Evolutionary conservation across 2,113 vertebrate species (phyloP).

Genomic region (Macroglossus sobrinus): DNA sequence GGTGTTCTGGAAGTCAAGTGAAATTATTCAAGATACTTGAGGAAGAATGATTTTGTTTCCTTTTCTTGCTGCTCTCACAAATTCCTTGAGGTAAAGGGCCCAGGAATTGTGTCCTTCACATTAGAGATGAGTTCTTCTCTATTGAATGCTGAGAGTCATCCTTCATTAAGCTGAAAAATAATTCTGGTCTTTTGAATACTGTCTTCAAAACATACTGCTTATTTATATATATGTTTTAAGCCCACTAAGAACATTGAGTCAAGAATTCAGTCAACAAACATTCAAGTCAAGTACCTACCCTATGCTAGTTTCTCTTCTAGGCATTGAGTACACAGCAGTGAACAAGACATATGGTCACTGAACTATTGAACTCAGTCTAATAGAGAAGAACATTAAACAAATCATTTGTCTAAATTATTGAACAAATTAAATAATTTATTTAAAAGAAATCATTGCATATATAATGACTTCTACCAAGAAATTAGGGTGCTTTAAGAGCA

Average conservation of each 20-base stretch:
- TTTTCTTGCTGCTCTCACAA: background rate
- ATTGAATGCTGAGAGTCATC: background rate
- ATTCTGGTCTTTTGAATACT: background rate
- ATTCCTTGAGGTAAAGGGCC: background rate
- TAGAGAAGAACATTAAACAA: conserved; percentile 31
- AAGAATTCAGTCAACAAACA: background rate
- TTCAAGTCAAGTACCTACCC: background rate
- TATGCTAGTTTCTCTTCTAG: background rate
- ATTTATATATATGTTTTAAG: background rate
- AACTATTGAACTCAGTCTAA: background rate
- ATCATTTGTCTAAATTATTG: background rate
- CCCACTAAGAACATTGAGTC: background rate
- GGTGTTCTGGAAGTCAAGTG: background rate
- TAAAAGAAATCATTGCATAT: background rate
- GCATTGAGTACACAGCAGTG: background rate
- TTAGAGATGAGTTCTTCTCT: background rate
- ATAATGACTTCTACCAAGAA: background rate
- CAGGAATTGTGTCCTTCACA: background rate
- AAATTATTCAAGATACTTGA: background rate
- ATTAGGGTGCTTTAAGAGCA: background rate
- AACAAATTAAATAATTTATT: conserved; percentile 16
- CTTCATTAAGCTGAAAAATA: conserved; percentile 36
- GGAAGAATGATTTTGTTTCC: background rate
- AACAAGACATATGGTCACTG: background rate
- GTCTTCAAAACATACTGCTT: background rate